phyloP scores from a whole-genome alignment of 2,797 vertebrate species.

The Helarctos malayanus region DNA sequence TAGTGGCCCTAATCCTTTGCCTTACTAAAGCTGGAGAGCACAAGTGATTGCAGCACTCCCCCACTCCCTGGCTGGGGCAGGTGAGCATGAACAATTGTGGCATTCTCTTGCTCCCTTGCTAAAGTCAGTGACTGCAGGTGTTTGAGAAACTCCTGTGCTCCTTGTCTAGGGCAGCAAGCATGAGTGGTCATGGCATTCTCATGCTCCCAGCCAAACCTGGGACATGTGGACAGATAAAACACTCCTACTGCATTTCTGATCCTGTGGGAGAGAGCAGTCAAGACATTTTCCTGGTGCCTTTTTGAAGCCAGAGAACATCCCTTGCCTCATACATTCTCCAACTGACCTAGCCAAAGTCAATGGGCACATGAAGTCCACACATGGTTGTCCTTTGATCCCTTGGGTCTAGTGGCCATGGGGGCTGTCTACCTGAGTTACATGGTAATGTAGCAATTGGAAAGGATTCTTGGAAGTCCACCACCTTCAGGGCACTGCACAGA shows the following conservation, averaged over 20 bases:
- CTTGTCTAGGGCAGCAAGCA: background rate
- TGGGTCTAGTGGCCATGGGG: background rate
- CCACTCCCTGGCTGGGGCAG: background rate
- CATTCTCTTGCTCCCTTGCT: background rate
- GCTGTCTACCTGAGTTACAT: background rate
- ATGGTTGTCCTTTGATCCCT: background rate
- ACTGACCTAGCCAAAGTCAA: background rate
- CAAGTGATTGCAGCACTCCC: background rate
- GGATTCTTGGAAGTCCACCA: background rate
- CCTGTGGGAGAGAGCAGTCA: background rate
- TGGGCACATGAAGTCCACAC: background rate
- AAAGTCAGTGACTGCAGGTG: background rate
- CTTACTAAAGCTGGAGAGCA: background rate
- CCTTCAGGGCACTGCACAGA: background rate
- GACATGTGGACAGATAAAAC: background rate
- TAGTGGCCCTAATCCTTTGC: background rate
- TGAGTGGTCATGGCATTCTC: background rate
- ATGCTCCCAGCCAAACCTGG: background rate
- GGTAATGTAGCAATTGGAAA: background rate
- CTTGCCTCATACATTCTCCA: background rate
- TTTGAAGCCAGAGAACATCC: background rate
- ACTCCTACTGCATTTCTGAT: background rate
- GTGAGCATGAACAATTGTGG: background rate
- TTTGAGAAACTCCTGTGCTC: background rate
- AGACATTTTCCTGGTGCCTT: background rate